A percentile compares a stretch with the other conserved stretches of the same genome.
Conservation (phyloP, 2,113 vertebrate genomes). For the Phrynosoma platyrhinos region DNA sequence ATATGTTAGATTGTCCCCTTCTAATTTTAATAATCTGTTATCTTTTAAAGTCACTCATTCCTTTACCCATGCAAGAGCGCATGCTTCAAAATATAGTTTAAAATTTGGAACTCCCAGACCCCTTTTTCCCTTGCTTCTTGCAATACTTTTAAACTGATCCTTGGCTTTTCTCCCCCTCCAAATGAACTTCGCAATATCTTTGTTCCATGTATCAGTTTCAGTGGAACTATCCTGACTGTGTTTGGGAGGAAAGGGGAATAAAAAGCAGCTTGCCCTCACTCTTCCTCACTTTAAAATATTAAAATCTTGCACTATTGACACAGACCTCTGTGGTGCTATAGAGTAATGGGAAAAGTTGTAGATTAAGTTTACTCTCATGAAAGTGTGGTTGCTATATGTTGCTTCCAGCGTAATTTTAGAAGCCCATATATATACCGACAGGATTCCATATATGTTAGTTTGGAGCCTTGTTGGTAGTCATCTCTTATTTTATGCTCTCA, state of each 20-base stretch:
- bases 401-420: neutral
- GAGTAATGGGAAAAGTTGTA: neutral
- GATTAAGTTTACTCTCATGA: neutral
- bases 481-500: neutral
- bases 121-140: too few species aligned
- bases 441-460: neutral
- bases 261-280: neutral
- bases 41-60: too few species aligned
- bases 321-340: neutral
- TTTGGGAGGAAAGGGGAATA: neutral
- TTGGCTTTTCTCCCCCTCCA: too few species aligned
- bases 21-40: too few species aligned
- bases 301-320: neutral
- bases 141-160: too few species aligned
- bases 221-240: neutral
- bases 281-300: neutral
- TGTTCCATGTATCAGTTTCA: neutral
- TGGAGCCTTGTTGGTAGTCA: neutral
- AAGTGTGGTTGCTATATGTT: neutral
- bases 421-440: neutral
- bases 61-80: too few species aligned
- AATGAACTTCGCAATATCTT: too few species aligned
- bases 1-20: too few species aligned
- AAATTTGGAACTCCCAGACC: too few species aligned
- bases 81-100: too few species aligned